phyloP scores from a whole-genome alignment of 2,888 invertebrate species.

The Nemoura dubitans region DNA sequence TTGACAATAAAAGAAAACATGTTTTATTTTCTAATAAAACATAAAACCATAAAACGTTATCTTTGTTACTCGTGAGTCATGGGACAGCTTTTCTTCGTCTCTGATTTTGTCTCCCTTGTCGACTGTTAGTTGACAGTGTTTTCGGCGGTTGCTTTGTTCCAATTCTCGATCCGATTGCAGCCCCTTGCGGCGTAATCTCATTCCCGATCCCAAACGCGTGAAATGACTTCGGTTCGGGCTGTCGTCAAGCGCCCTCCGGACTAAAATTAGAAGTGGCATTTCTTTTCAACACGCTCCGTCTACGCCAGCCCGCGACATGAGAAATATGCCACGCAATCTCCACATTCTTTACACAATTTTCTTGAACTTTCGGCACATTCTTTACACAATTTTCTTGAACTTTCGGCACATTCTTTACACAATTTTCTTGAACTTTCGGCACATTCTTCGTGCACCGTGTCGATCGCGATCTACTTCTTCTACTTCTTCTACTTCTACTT shows the following conservation, averaged over 20 bases:
- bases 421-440: neutral
- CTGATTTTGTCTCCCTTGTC: neutral
- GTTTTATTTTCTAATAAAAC: too few relatives aligned
- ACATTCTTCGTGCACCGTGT: neutral
- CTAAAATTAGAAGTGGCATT: neutral
- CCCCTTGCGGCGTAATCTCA: too few relatives aligned
- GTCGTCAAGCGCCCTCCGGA: too few relatives aligned
- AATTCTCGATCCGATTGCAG: too few relatives aligned
- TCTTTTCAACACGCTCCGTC: neutral
- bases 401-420: neutral
- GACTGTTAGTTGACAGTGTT: neutral
- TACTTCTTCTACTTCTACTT: too few relatives aligned
- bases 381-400: neutral
- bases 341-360: neutral
- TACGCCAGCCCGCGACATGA: neutral
- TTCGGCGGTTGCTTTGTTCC: neutral
- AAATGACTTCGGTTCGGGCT: too few relatives aligned
- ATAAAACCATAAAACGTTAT: too few relatives aligned
- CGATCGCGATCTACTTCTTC: too few relatives aligned
- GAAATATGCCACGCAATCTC: neutral
- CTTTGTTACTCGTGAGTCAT: too few relatives aligned
- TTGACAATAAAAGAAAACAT: too few relatives aligned
- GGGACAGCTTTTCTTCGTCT: too few relatives aligned
- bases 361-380: neutral
- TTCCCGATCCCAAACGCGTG: too few relatives aligned